Evolutionary conservation across 1,140 invertebrate species (phyloP), one percentile per base, ranked within the genome.

Genomic region (Philaenus spumarius): DNA sequence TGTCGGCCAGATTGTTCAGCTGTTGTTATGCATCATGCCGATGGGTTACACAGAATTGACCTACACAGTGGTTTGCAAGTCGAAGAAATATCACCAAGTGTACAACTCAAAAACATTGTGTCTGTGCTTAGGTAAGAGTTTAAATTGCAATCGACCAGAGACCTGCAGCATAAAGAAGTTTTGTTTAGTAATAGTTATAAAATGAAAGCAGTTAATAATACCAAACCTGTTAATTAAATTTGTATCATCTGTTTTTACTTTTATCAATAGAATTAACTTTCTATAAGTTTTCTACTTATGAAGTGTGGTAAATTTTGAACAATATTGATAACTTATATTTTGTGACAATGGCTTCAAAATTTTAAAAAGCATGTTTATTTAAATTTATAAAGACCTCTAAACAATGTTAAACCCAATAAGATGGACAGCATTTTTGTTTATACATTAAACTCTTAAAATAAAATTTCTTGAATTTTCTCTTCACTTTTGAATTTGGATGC

Each of bases 11-110:
- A 81, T 62, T 80, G 79, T 70, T 79, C 82, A 22, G 58, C 63
- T 14, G 64, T 85, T 20, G 77, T 78, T 0, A 80, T 91, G 81
- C 81, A 86, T 67, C 84, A 83, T 17, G 85, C 82, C n/a, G 85
- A 90, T 68, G 87, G 89, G 42, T 81, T 95, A 39, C 81, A 82
- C 67, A 74, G 81, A 22, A 68, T 95, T 14, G 80, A 89, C 68
- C 71, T 96, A 12, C 70, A 72, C 37, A 79, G 82, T 26, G 78
- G 81, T 4, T 71, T 95, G 53, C 79, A 85, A 59, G 75, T 80
- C 52, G 91, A 96, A 75, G 93, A 97, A 64, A 76, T 94, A 47
- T 78, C 81, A 55, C 92, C 93, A 0, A 68, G 68, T 26, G 75
- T 93, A 37, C 78, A 80, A 55, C 73, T 97, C 0, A 95, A 94